Evolutionary conservation across 1,140 invertebrate species (phyloP), one percentile per base, ranked within the genome.

Genomic region (Trachymyrmex septentrionalis): DNA sequence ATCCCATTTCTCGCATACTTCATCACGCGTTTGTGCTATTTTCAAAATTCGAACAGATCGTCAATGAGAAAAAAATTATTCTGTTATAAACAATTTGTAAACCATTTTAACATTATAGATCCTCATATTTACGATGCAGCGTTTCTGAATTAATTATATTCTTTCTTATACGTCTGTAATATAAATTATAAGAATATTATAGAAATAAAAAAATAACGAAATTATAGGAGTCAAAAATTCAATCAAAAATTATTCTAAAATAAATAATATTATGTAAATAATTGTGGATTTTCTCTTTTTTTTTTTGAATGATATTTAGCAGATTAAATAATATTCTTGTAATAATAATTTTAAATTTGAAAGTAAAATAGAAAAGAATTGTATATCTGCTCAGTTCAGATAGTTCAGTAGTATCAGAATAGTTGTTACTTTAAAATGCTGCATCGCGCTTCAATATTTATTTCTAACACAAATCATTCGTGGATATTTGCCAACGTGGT

Each of bases 401-500:
- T 44, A 27, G n/a, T n/a, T n/a, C 4, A 16, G 3, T 24, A 30
- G 19, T n/a, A 66, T 10, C 12, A 50, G 34, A 66, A 34, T 55
- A 53, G 21, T 53, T 44, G 63, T 69, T 55, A 57, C 9, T 55
- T n/a, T 53, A 21, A 34, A 80, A 57, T 67, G 14, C 67, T 61
- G 16, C 30, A 24, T 44, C 19, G 59, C 6, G 16, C 2, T 66
- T 16, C 10, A 19, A 0, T 38, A 71, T 69, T 81, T 69, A 16
- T 7, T 44, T 66, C 64, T 30, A 73, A 14, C 55, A 72, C 27
- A 7, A 82, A 82, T 61, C 19, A 61, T 7, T 63, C 72, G 34
- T 27, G 82, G 30, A 78, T 85, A 78, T 78, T 85, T 85, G 34
- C 48, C 61, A 38, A 44, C 14, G 34, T 44, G 19, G 30, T 85